phyloP scores from a whole-genome alignment of 53 echinoderm and acorn worm genomes.

The Temnopleurus reevesii region DNA sequence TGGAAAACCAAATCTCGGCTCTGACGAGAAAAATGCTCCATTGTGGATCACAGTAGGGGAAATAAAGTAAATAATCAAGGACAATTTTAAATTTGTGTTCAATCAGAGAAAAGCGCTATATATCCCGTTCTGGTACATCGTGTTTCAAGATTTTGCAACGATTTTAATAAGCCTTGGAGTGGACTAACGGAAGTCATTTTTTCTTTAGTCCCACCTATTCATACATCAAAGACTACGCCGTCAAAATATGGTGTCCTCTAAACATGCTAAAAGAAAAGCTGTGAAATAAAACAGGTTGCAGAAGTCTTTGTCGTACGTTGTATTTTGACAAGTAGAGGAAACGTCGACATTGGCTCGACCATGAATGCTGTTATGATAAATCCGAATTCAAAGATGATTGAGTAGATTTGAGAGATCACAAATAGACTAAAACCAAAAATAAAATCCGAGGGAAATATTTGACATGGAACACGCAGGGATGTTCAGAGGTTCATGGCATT shows the following conservation, averaged over 20 bases:
- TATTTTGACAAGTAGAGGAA: not conserved
- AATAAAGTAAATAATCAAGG: not conserved
- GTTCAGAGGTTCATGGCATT: no score
- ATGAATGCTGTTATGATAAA: constrained; percentile 27
- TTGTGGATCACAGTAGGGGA: not conserved
- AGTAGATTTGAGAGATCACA: not conserved
- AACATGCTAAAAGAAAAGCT: no score
- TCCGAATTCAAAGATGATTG: constrained; percentile 1
- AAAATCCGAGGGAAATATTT: no score
- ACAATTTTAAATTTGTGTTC: no score
- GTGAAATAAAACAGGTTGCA: constrained; percentile 16
- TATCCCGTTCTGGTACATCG: no score
- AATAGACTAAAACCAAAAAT: no score
- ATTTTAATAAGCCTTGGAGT: no score
- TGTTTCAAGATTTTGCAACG: no score
- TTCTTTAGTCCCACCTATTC: no score
- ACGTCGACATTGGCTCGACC: not conserved
- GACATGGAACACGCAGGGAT: no score
- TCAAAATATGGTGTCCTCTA: not conserved
- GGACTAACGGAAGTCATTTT: no score
- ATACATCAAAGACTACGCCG: constrained; percentile 10
- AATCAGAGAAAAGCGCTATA: no score
- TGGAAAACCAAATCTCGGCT: not conserved
- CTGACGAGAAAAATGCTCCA: not conserved
- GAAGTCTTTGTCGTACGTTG: not conserved